Evolutionary conservation across 2,113 vertebrate genomes (phyloP), one percentile per base, ranked within the genome.

Genomic region (Peromyscus leucopus): DNA sequence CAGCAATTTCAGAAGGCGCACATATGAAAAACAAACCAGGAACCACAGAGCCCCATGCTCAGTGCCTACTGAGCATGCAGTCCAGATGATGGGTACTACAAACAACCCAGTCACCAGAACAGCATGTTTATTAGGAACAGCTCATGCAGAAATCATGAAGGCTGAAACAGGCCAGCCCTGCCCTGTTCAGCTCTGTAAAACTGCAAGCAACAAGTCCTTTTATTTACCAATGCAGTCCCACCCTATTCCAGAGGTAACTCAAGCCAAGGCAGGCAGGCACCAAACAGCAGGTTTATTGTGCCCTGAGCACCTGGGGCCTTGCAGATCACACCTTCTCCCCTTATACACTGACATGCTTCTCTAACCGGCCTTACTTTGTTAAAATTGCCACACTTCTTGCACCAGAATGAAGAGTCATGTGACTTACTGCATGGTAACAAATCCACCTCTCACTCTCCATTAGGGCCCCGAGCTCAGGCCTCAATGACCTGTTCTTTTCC

Each of bases 401-500:
- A 57, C 21, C 17, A 72, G 72, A 55, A 96, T 28, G 72, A 84
- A 95, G 55, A 75, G 26, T 69, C n/a, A 1, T 36, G n/a, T 91
- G 42, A 51, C 48, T 87, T 46, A 33, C 9, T 65, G 28, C 13
- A 6, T 21, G 79, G 26, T 76, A 88, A 59, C 75, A 91, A 84
- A 95, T 39, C 36, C 28, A 28, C 19, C 72, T 48, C 79, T 90
- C 57, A 19, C 11, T 63, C 24, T 72, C 48, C 26, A 74, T 89
- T 51, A 8, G 5, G 65, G 39, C 42, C 15, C 22, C 33, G 17
- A 48, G 8, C 12, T 71, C 31, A 6, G 57, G 16, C 51, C 51
- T 94, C 90, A 15, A n/a, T 55, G 86, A 72, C 74, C 94, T 63
- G 51, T 26, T 94, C n/a, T 90, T 39, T 96, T 57, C 88, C 67